phyloP scores from a whole-genome alignment of 2,113 vertebrate genomes.

The Columba janthina region DNA sequence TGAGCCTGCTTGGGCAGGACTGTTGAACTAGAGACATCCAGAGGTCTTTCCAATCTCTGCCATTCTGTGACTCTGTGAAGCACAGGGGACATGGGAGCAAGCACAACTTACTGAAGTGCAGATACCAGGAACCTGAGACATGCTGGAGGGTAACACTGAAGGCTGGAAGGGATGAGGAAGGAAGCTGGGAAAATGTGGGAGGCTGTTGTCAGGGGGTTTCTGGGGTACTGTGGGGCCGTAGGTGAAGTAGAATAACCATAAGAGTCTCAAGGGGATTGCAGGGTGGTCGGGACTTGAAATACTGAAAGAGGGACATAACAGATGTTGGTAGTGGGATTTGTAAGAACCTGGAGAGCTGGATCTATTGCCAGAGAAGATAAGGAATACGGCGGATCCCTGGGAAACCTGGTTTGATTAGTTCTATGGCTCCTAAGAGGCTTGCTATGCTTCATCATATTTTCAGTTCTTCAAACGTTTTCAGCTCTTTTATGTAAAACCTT shows the following conservation, averaged over 20 bases:
- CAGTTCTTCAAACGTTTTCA: background rate
- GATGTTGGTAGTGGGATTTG: background rate
- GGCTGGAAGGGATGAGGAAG: background rate
- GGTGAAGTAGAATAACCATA: background rate
- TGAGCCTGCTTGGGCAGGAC: background rate
- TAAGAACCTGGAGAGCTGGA: background rate
- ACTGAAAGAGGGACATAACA: background rate
- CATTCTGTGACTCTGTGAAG: background rate
- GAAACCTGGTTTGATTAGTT: background rate
- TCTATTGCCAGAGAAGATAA: background rate
- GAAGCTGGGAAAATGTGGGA: background rate
- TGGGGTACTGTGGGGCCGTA: background rate
- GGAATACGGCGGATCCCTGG: background rate
- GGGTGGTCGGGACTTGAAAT: background rate
- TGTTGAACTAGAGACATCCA: background rate
- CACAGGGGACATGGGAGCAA: rapidly evolving
- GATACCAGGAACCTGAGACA: rapidly evolving
- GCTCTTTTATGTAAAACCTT: constrained; percentile 30
- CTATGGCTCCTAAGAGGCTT: background rate
- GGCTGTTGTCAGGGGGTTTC: background rate
- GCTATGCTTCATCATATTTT: background rate
- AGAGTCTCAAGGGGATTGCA: background rate
- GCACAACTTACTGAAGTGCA: background rate
- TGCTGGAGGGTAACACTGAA: background rate
- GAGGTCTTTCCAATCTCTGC: background rate